Evolutionary conservation across 2,888 invertebrate species (phyloP), one percentile per base, ranked within the genome.

Genomic region (Anthrax anthrax): DNA sequence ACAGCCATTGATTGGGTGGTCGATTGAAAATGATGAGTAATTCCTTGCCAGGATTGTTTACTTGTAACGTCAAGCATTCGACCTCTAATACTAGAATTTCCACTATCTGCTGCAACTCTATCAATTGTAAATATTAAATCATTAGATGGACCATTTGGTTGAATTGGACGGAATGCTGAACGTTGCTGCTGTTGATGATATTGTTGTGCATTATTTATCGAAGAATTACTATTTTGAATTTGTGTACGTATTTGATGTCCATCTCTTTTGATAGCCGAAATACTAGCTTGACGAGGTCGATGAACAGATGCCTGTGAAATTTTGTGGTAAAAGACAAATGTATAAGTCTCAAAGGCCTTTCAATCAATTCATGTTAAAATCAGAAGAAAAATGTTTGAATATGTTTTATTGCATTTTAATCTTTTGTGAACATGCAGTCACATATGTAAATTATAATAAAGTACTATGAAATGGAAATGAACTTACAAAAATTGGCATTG

Each of bases 281-380:
- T 54, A 42, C 57, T 58, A 47, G 58, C 57, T 49, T 60, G 61
- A 37, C 61, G 56, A 36, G 60, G 55, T 16, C 60, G 59, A 53
- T 61, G 60, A 47, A 61, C 61, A 36, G 61, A 61, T 41, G 61
- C 61, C 61, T 61, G 43, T 9, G 52, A 54, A 39, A n/a, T n/a
- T n/a, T n/a, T n/a, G n/a, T n/a, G n/a, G 23, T 23, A 23, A 23
- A 23, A 6, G 8, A 23, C 23, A 8, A 6, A 6, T 6, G 8
- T 6, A 23, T 6, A 23, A 23, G 8, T 23, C 8, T 23, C 23
- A 23, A 23, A 23, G 8, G 4, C 4, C 4, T 23, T 23, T 23
- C 4, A 4, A 23, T 23, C 23, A 23, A n/a, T n/a, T n/a, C n/a
- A n/a, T n/a, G n/a, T n/a, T n/a, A n/a, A n/a, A n/a, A n/a, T n/a